Evolutionary conservation across 1,140 invertebrate species (phyloP), one percentile per base, ranked within the genome.

Genomic region (Dreissena rostriformis): DNA sequence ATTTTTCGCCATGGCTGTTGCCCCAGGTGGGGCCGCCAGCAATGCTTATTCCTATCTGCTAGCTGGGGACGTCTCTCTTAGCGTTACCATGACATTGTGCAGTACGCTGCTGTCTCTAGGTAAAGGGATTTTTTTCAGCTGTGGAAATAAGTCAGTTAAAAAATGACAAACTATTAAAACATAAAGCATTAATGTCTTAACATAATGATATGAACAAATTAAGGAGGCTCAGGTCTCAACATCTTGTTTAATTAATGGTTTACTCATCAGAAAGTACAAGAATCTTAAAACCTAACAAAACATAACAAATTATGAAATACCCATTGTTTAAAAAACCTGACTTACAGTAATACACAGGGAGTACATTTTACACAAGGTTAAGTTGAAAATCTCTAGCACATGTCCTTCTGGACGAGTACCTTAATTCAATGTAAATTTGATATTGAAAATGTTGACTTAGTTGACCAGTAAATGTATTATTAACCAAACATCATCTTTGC

Each of bases 11-110:
- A 88, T 94, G n/a, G 94, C 94, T 0, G 93, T 92, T 78, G 92
- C 92, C 22, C 94, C 94, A 52, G 94, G 94, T 1, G 94, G 94
- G 26, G 93, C 92, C 53, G 92, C 91, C 65, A 94, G 93, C 77
- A 95, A 94, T 81, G 94, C 94, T 65, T 95, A 94, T 91, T 93
- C 94, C 1, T 88, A 94, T 49, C 89, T 95, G 24, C 91, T 94
- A 51, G 90, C 91, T 77, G 94, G 94, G 15, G 94, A 95, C 87
- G 90, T 95, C 57, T 92, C 94, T 53, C 88, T 94, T 24, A 94
- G 93, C 84, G 88, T 94, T 12, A 93, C 93, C 19, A 94, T 94
- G 94, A 94, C 94, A 7, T 85, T 93, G 10, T 85, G 92, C 68
- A 91, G 90, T 77, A 91, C 91, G 7, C 29, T 92, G 15, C 77